A percentile compares a stretch with the other conserved stretches of the same genome.
Conservation (phyloP, 1,140 invertebrate genomes). For the Lepidotrigona ventralis region DNA sequence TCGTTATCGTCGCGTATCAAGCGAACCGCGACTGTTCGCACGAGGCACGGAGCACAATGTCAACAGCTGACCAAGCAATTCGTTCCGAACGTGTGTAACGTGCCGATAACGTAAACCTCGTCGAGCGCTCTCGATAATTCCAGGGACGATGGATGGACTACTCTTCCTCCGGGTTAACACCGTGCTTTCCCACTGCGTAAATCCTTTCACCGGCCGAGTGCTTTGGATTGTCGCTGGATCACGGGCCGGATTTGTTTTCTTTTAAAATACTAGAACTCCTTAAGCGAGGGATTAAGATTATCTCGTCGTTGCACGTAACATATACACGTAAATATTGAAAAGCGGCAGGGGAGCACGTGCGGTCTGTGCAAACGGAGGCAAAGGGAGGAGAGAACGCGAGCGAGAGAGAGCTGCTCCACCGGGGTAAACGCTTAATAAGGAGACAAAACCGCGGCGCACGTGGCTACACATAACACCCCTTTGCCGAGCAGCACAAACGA, state of each 20-base stretch:
- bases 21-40: constrained; percentile 15
- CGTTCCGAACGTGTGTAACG: not conserved
- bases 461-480: constrained; percentile 46
- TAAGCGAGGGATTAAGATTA: constrained; percentile 23
- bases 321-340: constrained; percentile 51
- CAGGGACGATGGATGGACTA: not conserved
- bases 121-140: not conserved
- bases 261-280: constrained; percentile 35
- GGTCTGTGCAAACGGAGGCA: constrained; percentile 4
- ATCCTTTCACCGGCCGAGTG: not conserved
- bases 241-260: constrained; percentile 19
- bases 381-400: constrained; percentile 1
- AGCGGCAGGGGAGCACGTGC: constrained; percentile 8
- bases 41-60: constrained; percentile 15
- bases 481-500: constrained; percentile 32
- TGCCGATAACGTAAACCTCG: not conserved
- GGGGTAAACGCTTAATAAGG: constrained; percentile 51
- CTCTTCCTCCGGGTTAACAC: not conserved
- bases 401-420: constrained; percentile 14
- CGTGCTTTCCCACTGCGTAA: not conserved
- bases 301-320: constrained; percentile 16
- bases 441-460: constrained; percentile 49
- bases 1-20: constrained; percentile 43
- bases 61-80: constrained; percentile 40
- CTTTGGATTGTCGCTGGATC: not conserved